Evolutionary conservation across 2,888 invertebrate genomes (phyloP).

Genomic region (Epinotia ramella): DNA sequence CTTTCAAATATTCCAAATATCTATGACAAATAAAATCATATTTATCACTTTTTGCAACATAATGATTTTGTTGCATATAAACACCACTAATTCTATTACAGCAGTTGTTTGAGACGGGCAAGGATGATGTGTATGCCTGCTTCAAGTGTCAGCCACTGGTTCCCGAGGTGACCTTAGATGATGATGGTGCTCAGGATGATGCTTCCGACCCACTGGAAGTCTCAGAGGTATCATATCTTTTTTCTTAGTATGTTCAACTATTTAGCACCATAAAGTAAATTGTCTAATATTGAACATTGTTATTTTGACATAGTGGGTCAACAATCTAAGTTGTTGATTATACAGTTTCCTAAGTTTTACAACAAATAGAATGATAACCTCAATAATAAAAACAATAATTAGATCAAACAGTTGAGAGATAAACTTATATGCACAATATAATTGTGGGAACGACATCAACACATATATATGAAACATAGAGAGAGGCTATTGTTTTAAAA

Average conservation of each 20-base stretch:
- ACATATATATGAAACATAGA: background rate
- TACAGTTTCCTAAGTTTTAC: background rate
- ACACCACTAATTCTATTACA: conserved; percentile 54
- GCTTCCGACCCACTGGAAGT: conserved; percentile 55
- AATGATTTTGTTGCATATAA: background rate
- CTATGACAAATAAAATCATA: background rate
- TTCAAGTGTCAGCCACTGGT: conserved; percentile 81
- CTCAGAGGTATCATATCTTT: conserved; percentile 46
- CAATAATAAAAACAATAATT: background rate
- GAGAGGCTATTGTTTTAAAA: background rate
- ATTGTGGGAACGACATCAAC: no score
- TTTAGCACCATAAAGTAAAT: background rate
- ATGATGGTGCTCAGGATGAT: conserved; percentile 56
- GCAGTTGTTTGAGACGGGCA: conserved; percentile 80
- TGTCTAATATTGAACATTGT: background rate
- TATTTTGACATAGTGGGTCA: background rate
- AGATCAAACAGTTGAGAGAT: background rate
- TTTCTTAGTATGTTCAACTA: background rate
- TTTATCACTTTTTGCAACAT: background rate
- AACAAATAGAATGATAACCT: background rate
- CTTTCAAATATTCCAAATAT: background rate
- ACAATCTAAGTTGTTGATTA: background rate
- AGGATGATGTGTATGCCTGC: conserved; percentile 77
- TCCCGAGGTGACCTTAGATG: conserved; percentile 77
- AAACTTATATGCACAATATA: conserved; percentile 1